These are phyloP conservation scores for Gortyna flavago DNA, from an alignment of 2,888 invertebrate species.

Conservation along the genomic window DNA sequence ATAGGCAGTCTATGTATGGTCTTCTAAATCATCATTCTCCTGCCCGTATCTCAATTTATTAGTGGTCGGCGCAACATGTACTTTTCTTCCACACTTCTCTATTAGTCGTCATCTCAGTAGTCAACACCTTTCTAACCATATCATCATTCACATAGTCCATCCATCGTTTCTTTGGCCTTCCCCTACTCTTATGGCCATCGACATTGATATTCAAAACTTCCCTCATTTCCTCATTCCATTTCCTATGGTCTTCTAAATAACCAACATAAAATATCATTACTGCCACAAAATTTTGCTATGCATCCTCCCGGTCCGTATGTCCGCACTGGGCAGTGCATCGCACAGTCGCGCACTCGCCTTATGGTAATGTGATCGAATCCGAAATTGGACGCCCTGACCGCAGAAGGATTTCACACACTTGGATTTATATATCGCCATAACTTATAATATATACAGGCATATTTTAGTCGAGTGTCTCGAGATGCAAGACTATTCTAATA, in stretches of 20 bases:
- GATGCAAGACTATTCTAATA: slow-evolving; percentile 51
- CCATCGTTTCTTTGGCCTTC: too few species aligned
- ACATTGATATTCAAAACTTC: not conserved
- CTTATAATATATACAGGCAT: slow-evolving; percentile 48
- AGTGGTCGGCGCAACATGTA: not conserved
- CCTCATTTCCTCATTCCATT: not conserved
- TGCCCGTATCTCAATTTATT: not conserved
- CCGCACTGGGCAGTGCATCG: slow-evolving; percentile 70
- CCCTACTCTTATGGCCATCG: too few species aligned
- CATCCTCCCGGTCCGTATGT: slow-evolving; percentile 38
- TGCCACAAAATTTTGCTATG: not conserved
- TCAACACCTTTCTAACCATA: not conserved
- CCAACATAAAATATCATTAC: not conserved
- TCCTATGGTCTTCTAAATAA: not conserved
- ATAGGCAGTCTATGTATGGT: not conserved
- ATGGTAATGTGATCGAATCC: slow-evolving; percentile 88
- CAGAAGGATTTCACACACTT: slow-evolving; percentile 73
- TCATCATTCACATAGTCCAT: not conserved
- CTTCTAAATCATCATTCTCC: not conserved
- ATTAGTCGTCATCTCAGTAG: not conserved
- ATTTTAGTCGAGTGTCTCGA: slow-evolving; percentile 38
- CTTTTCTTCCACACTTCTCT: not conserved
- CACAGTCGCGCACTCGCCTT: slow-evolving; percentile 80
- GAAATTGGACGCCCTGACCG: slow-evolving; percentile 85
- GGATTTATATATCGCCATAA: slow-evolving; percentile 72